Conservation (phyloP, 2,888 invertebrate genomes). For the Orgyia antiqua region DNA sequence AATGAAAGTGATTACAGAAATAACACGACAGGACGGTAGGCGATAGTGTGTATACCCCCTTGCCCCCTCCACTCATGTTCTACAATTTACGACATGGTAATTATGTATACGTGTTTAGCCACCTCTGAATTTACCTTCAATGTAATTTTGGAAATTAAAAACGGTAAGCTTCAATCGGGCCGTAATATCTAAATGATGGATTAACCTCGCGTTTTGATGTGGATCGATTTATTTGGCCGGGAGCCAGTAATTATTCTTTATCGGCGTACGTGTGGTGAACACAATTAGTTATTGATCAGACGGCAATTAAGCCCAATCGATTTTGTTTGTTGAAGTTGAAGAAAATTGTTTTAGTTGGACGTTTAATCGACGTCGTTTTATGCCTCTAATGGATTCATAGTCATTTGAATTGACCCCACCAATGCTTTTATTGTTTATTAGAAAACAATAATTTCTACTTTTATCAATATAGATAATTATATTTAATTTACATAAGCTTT, state of each 20-base stretch:
- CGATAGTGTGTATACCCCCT: constrained; percentile 42
- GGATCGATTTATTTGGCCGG: constrained; percentile 76
- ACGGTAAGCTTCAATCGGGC: constrained; percentile 71
- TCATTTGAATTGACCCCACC: constrained; percentile 53
- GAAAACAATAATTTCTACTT: constrained; percentile 44
- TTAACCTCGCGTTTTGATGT: constrained; percentile 75
- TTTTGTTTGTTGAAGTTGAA: constrained; percentile 77
- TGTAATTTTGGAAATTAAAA: constrained; percentile 78
- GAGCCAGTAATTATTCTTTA: constrained; percentile 77
- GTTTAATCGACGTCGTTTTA: constrained; percentile 68
- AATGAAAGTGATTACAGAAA: constrained; percentile 76
- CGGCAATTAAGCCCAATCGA: constrained; percentile 75
- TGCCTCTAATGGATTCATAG: constrained; percentile 64
- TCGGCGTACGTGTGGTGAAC: constrained; percentile 73
- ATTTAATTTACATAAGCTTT: no score
- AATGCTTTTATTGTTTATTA: constrained; percentile 49
- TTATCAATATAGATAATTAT: constrained; percentile 15
- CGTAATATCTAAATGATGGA: constrained; percentile 77
- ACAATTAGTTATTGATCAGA: constrained; percentile 78
- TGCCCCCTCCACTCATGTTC: constrained; percentile 52
- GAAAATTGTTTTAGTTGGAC: constrained; percentile 74
- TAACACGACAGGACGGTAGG: constrained; percentile 68
- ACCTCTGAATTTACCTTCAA: constrained; percentile 51
- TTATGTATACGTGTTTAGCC: constrained; percentile 68
- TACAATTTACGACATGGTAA: constrained; percentile 71